Evolutionary conservation across 2,797 vertebrate species (phyloP).

Genomic region (Brachyalestes nurse): DNA sequence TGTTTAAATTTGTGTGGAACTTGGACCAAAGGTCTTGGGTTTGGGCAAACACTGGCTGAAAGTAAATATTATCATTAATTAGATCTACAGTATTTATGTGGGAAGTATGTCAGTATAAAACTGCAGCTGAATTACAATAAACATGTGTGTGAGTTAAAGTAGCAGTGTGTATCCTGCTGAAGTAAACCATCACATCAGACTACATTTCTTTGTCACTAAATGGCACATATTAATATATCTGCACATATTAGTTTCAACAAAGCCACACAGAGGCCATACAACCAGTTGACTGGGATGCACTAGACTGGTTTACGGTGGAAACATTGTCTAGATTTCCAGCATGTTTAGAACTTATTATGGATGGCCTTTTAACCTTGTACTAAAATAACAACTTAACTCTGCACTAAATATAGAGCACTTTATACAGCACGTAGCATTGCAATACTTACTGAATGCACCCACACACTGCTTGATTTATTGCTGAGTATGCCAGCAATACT

Average conservation of each 20-base stretch:
- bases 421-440: neutral
- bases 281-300: neutral
- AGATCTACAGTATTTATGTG: slow-evolving; percentile 16
- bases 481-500: neutral
- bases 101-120: slow-evolving; percentile 9
- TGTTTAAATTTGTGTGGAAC: slow-evolving; percentile 5
- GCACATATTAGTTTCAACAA: slow-evolving; percentile 1
- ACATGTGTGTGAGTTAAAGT: neutral
- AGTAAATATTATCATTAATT: slow-evolving; percentile 42
- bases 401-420: neutral
- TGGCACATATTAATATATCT: neutral
- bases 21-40: slow-evolving; percentile 1
- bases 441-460: neutral
- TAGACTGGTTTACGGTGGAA: neutral
- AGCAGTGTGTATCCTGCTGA: neutral
- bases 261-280: slow-evolving; percentile 6
- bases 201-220: neutral
- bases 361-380: neutral
- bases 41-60: slow-evolving; percentile 31
- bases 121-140: slow-evolving; percentile 13
- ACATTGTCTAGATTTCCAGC: neutral
- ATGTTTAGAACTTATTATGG: slow-evolving; percentile 1
- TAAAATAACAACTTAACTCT: neutral
- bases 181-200: neutral
- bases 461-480: neutral